These are phyloP conservation scores for Alcis repandata DNA, from an alignment of 2,888 invertebrate genomes.

Conservation along the genomic window DNA sequence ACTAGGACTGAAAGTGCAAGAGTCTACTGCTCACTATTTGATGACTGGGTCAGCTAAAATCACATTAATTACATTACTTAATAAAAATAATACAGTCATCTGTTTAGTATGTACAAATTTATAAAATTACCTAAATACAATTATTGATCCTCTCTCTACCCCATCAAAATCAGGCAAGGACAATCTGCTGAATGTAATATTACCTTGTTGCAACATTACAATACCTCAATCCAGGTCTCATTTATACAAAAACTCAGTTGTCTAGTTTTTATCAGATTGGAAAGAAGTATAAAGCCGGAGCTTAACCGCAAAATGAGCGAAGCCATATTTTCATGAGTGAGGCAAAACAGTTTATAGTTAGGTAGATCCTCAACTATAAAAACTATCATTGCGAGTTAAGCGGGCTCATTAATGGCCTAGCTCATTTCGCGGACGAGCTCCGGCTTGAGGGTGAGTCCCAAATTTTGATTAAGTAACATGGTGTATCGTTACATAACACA, in stretches of 20 bases:
- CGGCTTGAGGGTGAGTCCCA: background rate
- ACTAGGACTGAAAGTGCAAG: conserved; percentile 4
- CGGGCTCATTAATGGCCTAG: no score
- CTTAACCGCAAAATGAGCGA: no score
- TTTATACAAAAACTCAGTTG: conserved; percentile 14
- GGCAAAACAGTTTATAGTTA: no score
- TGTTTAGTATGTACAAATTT: conserved; percentile 70
- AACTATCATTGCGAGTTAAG: no score
- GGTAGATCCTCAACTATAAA: no score
- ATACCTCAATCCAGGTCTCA: conserved; percentile 19
- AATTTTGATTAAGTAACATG: background rate
- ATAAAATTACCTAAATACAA: conserved; percentile 70
- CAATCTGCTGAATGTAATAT: conserved; percentile 38
- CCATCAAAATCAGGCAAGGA: conserved; percentile 32
- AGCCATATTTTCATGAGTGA: no score
- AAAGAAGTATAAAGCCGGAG: conserved; percentile 6
- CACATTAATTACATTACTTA: conserved; percentile 47
- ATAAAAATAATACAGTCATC: conserved; percentile 51
- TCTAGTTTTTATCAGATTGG: conserved; percentile 10
- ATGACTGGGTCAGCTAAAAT: conserved; percentile 51
- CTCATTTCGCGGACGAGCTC: no score
- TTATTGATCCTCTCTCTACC: conserved; percentile 50
- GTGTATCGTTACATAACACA: background rate
- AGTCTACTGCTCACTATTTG: conserved; percentile 18
- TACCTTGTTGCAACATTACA: conserved; percentile 31